phyloP scores from a whole-genome alignment of 2,113 vertebrate genomes.

The Cheilinus undulatus region DNA sequence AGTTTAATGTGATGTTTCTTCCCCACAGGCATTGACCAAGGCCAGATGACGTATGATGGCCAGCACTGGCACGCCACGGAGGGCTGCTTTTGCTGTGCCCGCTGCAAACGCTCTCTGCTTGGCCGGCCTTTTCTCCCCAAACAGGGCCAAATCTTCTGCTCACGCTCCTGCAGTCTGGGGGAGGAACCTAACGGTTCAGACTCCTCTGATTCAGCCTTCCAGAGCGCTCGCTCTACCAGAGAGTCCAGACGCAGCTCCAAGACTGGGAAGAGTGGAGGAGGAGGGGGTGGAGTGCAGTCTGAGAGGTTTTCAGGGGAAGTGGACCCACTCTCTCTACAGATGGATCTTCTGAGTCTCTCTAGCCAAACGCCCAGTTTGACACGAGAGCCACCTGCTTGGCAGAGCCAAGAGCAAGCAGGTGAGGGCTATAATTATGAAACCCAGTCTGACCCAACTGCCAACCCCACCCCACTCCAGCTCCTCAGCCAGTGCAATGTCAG shows the following conservation, averaged over 20 bases:
- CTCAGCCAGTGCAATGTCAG: slow-evolving; percentile 96
- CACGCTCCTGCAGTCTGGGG: slow-evolving; percentile 92
- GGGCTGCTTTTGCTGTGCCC: slow-evolving; percentile 95
- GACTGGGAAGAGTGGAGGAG: slow-evolving; percentile 87
- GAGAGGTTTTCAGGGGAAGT: slow-evolving; percentile 91
- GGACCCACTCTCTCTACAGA: slow-evolving; percentile 96
- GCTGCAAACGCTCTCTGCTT: slow-evolving; percentile 96
- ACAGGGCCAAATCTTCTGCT: slow-evolving; percentile 99
- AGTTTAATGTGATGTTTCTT: slow-evolving; percentile 17
- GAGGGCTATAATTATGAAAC: slow-evolving; percentile 88
- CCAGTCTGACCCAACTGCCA: slow-evolving; percentile 79
- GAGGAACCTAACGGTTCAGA: slow-evolving; percentile 95
- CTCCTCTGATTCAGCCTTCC: slow-evolving; percentile 96
- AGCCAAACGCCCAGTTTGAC: slow-evolving; percentile 95
- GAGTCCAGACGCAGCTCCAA: slow-evolving; percentile 94
- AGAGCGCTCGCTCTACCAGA: slow-evolving; percentile 93
- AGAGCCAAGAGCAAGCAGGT: slow-evolving; percentile 79
- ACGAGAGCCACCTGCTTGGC: slow-evolving; percentile 92
- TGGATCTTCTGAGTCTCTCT: slow-evolving; percentile 97
- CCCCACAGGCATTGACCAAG: slow-evolving; percentile 94
- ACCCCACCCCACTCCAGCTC: slow-evolving; percentile 91
- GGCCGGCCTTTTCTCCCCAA: slow-evolving; percentile 97
- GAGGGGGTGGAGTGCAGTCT: slow-evolving; percentile 74
- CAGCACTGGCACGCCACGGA: slow-evolving; percentile 99
- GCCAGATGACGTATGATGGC: slow-evolving; percentile 98